phyloP scores from a whole-genome alignment of 2,113 vertebrate genomes.

The Cheirogaleus medius region DNA sequence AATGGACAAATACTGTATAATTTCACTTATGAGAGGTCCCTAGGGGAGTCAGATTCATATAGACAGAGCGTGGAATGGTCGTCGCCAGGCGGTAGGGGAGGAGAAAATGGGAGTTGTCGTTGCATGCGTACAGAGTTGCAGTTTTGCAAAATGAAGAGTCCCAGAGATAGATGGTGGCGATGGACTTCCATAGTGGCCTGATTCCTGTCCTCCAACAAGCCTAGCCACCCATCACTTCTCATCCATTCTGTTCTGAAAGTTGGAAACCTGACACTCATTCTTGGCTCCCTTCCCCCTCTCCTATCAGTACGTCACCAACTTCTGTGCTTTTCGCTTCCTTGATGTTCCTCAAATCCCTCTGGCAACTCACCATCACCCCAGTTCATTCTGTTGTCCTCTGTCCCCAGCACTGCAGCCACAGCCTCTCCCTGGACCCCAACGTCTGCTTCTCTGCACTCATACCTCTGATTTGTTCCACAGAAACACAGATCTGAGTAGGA shows the following conservation, averaged over 20 bases:
- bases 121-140: not conserved
- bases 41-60: not conserved
- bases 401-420: not conserved
- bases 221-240: accelerated
- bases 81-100: not conserved
- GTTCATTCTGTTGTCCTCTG: not conserved
- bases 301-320: accelerated
- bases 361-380: not conserved
- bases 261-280: too few species aligned
- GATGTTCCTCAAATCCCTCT: not conserved
- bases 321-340: not conserved
- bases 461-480: not conserved
- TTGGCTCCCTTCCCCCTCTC: not conserved
- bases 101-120: not conserved
- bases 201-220: not conserved
- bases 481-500: not conserved
- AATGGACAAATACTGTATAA: not conserved
- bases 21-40: not conserved
- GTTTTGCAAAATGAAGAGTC: not conserved
- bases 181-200: too few species aligned
- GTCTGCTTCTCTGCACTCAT: not conserved
- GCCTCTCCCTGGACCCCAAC: not conserved
- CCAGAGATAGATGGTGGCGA: not conserved
- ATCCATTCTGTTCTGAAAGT: not conserved
- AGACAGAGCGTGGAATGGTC: not conserved